A percentile compares a stretch with the other conserved stretches of the same genome.
These are phyloP conservation scores for Peromyscus eremicus DNA, from an alignment of 2,797 vertebrate species.

Conservation along the genomic window DNA sequence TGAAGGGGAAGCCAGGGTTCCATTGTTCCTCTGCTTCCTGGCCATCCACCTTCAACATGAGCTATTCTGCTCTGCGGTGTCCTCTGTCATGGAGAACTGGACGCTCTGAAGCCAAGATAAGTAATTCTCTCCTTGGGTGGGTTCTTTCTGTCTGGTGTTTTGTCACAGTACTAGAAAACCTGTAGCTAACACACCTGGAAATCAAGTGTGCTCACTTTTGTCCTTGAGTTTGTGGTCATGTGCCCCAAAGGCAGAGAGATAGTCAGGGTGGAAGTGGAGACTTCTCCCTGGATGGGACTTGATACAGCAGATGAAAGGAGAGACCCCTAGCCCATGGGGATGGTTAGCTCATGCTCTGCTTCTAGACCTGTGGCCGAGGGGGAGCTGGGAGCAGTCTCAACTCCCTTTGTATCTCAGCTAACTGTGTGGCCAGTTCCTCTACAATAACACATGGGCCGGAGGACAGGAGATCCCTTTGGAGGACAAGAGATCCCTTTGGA, in stretches of 20 bases:
- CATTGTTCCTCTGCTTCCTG: background rate
- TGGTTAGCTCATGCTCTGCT: background rate
- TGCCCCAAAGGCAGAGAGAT: background rate
- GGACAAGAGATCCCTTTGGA: background rate
- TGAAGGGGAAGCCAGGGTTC: background rate
- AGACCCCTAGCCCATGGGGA: background rate
- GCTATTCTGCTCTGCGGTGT: background rate
- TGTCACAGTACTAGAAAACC: background rate
- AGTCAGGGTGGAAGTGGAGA: slow-evolving; percentile 84
- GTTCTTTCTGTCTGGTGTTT: background rate
- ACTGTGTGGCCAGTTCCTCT: background rate
- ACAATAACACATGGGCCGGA: background rate
- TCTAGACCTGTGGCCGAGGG: background rate
- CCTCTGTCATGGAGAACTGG: background rate
- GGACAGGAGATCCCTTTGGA: background rate
- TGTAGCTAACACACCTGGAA: background rate
- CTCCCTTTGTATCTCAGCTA: background rate
- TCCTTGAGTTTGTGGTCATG: slow-evolving; percentile 23
- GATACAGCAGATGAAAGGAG: background rate
- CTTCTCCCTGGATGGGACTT: slow-evolving; percentile 74
- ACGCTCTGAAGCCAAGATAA: background rate
- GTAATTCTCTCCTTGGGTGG: background rate
- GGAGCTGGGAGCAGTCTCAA: background rate
- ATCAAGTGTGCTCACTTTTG: background rate
- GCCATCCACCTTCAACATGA: no score